Evolutionary conservation across 2,113 vertebrate species (phyloP), one percentile per base, ranked within the genome.

Genomic region (Barnardius zonarius): DNA sequence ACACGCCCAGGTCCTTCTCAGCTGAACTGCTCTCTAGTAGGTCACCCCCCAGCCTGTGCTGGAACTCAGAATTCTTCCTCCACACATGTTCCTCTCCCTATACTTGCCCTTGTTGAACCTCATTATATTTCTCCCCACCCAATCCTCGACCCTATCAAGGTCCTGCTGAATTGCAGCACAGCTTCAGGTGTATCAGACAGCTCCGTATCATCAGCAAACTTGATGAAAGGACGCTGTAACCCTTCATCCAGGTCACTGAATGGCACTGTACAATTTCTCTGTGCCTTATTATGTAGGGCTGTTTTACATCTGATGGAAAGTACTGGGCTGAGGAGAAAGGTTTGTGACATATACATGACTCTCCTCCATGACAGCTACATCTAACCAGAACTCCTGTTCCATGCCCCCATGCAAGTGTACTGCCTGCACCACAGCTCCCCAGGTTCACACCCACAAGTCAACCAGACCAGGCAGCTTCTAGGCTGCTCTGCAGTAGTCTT

Each of bases 371-470:
- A 19, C 39, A 75, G 39, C 20, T 18, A 22, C 3, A 0, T 24
- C 22, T 24, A 68, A 22, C 17, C 17, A 30, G 6, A 23, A 49
- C 8, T 33, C 17, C n/a, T 10, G 24, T 52, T 61, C 44, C 52
- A 17, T 17, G 9, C 24, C 17, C n/a, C 7, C 1, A 0, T 37
- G 33, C 19, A 28, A 39, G 37, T 1, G 12, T 11, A 23, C 22
- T 37, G 16, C n/a, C 25, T 37, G 18, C n/a, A 49, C 20, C 20
- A 37, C 30, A 13, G 7, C 55, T 41, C n/a, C 30, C 10, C 5
- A 3, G 28, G 13, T 4, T 43, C 31, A 57, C 19, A 33, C 8
- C 30, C 20, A 31, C 2, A 1, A 35, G 13, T 13, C 67, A 48
- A 25, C 11, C 7, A 4, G 37, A 24, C 5, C 37, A 15, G 49